Evolutionary conservation across 2,113 vertebrate species (phyloP), one percentile per base, ranked within the genome.

Genomic region (Nothobranchius furzeri): DNA sequence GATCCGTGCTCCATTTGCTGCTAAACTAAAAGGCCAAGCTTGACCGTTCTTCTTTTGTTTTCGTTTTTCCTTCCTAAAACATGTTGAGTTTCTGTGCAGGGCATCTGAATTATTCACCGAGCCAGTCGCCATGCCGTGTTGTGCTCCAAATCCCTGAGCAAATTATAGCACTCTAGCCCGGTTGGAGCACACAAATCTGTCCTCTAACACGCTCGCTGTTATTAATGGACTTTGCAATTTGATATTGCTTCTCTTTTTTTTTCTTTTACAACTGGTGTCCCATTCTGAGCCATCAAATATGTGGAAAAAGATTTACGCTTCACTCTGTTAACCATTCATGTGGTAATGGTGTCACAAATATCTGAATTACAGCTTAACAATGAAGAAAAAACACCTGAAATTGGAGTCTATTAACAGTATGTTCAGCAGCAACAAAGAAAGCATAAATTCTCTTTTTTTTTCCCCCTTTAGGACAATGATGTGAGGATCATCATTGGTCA

Each of bases 401-500:
- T 14, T 7, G 3, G 7, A 17, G 8, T 4, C 11, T 9, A 50
- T 9, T 50, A 17, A 37, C 13, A 15, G 7, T 20, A 60, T 62
- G 45, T 35, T 60, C 17, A 46, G 7, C 12, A 35, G 8, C 3
- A 35, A 35, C 15, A 20, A 17, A 20, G n/a, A 20, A 50, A 50
- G 8, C 48, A 50, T 6, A 50, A 8, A n/a, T 13, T 49, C 5
- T n/a, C 0, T 15, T 7, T 45, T 45, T 45, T 52, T 68, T 72
- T 79, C n/a, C 60, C 61, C 37, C 9, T 7, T 40, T 89, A 99
- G 98, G 95, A 96, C 59, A 98, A 98, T 12, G 98, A 99, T 0
- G 97, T 99, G 70, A 93, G 98, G 78, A 99, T 99, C 90, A 99
- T 99, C 77, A 96, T 99, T 40, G 98, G 98, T 53, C 98, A 99